Evolutionary conservation across 2,113 vertebrate genomes (phyloP), one percentile per base, ranked within the genome.

Genomic region (Pluvialis apricaria): DNA sequence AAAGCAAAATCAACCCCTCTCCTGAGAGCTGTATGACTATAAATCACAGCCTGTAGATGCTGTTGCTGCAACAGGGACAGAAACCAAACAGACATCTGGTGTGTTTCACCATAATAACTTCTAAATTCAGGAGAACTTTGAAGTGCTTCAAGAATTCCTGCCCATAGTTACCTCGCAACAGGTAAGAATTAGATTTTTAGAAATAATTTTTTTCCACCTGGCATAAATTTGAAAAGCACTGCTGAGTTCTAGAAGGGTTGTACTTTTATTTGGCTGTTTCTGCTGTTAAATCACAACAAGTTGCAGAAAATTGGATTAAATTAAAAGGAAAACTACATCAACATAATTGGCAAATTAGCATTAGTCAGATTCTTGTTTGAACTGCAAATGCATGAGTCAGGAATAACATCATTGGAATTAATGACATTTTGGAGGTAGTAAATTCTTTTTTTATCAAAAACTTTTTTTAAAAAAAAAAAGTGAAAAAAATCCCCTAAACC

Each of bases 191-290:
- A 13, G 61, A 28, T 76, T 76, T 65, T 72, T 77, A 44, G 34
- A 38, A 47, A 19, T 45, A 7, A 20, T 0, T 0, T 62, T 80
- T 84, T 66, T 6, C 38, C 5, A 44, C 5, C 10, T 42, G 29
- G 24, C 10, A 7, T 36, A 45, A 52, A 28, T 64, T 36, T 69
- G 17, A 32, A 31, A 76, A 47, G 57, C 5, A 32, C 57, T 66
- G 60, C 57, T 55, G 70, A 60, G 44, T 52, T 71, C 58, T 20
- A 28, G 14, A 32, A 76, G 38, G 36, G 22, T 9, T 58, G 18
- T 26, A 4, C 49, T 70, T 61, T 36, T 34, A 17, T 72, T 45
- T 49, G 49, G 18, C 34, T 61, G 29, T 19, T 66, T 60, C 38
- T 71, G 71, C 51, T 70, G 51, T 65, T 72, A 18, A 47, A 66